Conservation (phyloP, 2,888 invertebrate genomes). For the Smittia aterrima region DNA sequence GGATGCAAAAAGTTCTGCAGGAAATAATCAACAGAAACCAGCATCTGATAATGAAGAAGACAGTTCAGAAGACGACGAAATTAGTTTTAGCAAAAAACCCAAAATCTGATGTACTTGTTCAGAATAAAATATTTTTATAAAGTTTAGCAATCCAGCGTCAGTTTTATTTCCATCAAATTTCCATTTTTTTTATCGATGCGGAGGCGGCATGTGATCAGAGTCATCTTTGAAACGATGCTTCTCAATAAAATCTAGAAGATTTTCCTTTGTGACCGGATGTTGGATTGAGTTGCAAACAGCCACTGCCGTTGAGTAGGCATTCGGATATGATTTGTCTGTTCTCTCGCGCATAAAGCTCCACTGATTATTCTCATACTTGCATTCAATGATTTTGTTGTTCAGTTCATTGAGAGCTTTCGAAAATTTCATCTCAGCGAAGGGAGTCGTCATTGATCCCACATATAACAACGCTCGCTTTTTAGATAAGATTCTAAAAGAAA, state of each 20-base stretch:
- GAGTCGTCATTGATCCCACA: slow-evolving; percentile 69
- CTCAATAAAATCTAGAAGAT: slow-evolving; percentile 71
- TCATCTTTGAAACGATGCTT: slow-evolving; percentile 65
- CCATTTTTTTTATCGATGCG: slow-evolving; percentile 46
- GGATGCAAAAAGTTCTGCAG: not conserved
- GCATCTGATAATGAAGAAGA: not conserved
- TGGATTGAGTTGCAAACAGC: slow-evolving; percentile 81
- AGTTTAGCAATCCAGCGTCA: too few relatives aligned
- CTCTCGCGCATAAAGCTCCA: slow-evolving; percentile 96
- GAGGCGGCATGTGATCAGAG: slow-evolving; percentile 70
- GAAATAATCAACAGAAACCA: not conserved
- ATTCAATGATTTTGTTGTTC: slow-evolving; percentile 95
- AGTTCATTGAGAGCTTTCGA: slow-evolving; percentile 73
- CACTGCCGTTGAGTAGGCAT: slow-evolving; percentile 79
- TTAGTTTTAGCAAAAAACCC: not conserved
- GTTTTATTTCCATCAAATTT: not conserved
- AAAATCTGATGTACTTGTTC: not conserved
- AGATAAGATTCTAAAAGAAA: slow-evolving; percentile 60
- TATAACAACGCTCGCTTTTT: slow-evolving; percentile 71
- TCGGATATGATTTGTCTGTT: slow-evolving; percentile 95
- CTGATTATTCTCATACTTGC: slow-evolving; percentile 72
- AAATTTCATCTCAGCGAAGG: slow-evolving; percentile 73
- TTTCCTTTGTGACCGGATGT: slow-evolving; percentile 81
- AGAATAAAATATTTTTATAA: not conserved
- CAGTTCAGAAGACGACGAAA: not conserved